A percentile compares a stretch with the other conserved stretches of the same genome.
Evolutionary conservation across 2,113 vertebrate species (phyloP).

Genomic region (Loxodonta africana): DNA sequence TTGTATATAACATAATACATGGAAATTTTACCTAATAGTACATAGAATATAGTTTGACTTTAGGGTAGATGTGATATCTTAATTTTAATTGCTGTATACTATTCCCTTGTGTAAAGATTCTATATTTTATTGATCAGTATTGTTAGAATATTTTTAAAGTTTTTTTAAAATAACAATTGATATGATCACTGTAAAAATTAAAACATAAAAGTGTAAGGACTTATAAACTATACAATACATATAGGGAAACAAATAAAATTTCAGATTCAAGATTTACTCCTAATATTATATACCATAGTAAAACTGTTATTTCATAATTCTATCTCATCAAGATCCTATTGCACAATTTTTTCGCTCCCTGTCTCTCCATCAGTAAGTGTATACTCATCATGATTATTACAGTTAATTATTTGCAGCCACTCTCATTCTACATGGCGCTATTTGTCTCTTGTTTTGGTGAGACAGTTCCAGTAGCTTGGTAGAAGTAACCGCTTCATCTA

Average conservation of each 20-base stretch:
- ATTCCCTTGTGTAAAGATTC: not conserved
- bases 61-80: not conserved
- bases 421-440: not conserved
- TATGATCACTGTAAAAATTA: not conserved
- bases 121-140: not conserved
- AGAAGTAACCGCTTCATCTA: not conserved
- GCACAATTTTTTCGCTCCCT: not conserved
- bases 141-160: not conserved
- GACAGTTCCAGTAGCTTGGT: not conserved
- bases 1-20: not conserved
- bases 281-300: not conserved
- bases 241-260: not conserved
- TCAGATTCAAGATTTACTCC: not conserved
- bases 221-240: too few relatives aligned
- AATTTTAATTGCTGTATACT: not conserved
- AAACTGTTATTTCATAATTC: not conserved
- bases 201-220: not conserved
- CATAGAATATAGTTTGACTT: not conserved
- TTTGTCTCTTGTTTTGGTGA: not conserved
- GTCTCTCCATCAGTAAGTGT: not conserved
- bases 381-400: not conserved
- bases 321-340: not conserved
- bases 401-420: not conserved
- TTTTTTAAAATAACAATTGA: not conserved
- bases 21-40: not conserved